phyloP scores from a whole-genome alignment of 1,140 invertebrate genomes.

The Harlomillsia oculata region DNA sequence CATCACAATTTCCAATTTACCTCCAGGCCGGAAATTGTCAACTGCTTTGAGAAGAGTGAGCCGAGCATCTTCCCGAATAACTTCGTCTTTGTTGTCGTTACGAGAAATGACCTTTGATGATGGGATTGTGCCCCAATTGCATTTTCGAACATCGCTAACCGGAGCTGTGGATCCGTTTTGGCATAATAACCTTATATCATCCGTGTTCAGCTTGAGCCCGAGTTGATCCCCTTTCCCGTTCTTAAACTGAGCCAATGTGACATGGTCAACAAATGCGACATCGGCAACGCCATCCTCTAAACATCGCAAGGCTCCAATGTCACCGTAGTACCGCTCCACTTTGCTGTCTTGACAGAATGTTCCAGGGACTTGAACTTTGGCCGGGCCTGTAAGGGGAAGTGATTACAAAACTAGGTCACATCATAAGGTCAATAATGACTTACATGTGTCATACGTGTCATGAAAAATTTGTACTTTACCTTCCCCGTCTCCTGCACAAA shows the following conservation, averaged over 20 bases:
- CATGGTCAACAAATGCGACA: conserved; percentile 51
- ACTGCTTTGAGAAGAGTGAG: conserved; percentile 27
- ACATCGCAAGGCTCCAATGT: conserved; percentile 52
- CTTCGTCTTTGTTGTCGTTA: conserved; percentile 9
- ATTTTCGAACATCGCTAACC: conserved; percentile 25
- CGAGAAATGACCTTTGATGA: conserved; percentile 33
- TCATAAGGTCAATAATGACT: too few species aligned
- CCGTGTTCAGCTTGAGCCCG: conserved; percentile 45
- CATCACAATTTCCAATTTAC: conserved; percentile 25
- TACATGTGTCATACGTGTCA: not conserved
- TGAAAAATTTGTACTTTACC: not conserved
- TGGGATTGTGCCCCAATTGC: conserved; percentile 36
- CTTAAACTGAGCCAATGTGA: too few species aligned
- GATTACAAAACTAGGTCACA: too few species aligned
- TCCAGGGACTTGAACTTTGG: too few species aligned
- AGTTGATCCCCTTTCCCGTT: too few species aligned
- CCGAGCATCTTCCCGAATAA: conserved; percentile 31
- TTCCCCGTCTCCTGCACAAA: conserved; percentile 15
- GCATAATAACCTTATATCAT: conserved; percentile 52
- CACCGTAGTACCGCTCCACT: conserved; percentile 49
- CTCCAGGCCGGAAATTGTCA: conserved; percentile 8
- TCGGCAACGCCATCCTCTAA: conserved; percentile 46
- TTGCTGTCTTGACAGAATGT: conserved; percentile 6
- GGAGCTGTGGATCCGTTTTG: conserved; percentile 41
- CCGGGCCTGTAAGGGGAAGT: too few species aligned